Evolutionary conservation across 2,113 vertebrate species (phyloP).

Genomic region (Peromyscus leucopus): DNA sequence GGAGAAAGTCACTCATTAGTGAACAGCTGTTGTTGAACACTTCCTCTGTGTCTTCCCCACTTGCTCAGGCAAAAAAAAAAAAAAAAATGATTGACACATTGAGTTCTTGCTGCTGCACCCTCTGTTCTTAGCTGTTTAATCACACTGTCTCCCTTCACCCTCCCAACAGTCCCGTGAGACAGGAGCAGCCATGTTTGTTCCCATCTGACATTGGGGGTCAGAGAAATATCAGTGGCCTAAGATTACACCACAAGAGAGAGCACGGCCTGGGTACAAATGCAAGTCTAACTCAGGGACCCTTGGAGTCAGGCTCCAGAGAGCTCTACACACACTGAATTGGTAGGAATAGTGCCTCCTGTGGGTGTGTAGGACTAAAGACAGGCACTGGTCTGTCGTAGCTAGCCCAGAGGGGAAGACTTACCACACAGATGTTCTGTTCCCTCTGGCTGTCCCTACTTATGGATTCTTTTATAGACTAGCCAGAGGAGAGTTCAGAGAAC

Average conservation of each 20-base stretch:
- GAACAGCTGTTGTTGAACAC: not conserved
- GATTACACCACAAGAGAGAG: not conserved
- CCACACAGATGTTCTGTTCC: not conserved
- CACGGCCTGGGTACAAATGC: not conserved
- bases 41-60: not conserved
- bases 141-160: not conserved
- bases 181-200: too few relatives aligned
- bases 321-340: accelerated
- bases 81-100: not conserved
- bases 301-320: not conserved
- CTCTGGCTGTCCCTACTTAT: not conserved
- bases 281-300: not conserved
- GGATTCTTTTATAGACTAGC: not conserved
- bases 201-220: not conserved
- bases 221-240: not conserved
- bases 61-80: conserved; percentile 28
- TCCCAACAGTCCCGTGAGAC: not conserved
- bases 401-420: not conserved
- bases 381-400: not conserved
- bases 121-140: not conserved
- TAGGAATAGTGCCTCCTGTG: not conserved
- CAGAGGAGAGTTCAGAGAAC: not conserved
- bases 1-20: not conserved
- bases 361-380: not conserved
- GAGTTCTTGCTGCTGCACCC: not conserved